Conservation (phyloP, 1,140 invertebrate species). For the Apocrypta bakeri region DNA sequence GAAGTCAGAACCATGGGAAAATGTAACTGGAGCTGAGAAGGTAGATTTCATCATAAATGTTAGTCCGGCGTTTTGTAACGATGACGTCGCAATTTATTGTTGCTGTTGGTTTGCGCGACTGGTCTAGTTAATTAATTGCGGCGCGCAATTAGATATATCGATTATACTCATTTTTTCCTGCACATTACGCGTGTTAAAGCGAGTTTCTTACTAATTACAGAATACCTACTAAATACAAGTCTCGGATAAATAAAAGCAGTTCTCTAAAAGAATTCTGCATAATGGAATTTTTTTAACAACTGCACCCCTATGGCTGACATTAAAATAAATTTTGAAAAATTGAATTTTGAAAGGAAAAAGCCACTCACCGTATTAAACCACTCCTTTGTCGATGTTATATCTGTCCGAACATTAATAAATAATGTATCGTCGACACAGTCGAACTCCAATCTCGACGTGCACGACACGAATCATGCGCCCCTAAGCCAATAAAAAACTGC, state of each 20-base stretch:
- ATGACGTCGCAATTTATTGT: constrained; percentile 25
- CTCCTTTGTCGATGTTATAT: too few species aligned
- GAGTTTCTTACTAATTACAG: too few species aligned
- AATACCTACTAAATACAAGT: too few species aligned
- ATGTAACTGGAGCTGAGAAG: constrained; percentile 3
- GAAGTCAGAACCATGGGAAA: constrained; percentile 23
- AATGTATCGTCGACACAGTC: background rate
- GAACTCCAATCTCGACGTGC: too few species aligned
- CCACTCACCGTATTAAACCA: too few species aligned
- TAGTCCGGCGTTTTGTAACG: constrained; percentile 26
- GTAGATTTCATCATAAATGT: background rate
- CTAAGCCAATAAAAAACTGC: background rate
- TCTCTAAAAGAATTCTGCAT: too few species aligned
- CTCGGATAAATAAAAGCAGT: too few species aligned
- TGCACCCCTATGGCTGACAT: too few species aligned
- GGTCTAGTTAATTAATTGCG: constrained; percentile 17
- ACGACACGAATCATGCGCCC: background rate
- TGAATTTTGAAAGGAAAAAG: too few species aligned
- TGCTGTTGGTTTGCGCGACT: background rate
- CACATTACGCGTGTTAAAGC: too few species aligned
- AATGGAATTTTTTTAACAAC: too few species aligned
- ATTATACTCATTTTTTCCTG: background rate
- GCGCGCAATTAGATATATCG: background rate
- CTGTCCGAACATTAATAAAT: background rate
- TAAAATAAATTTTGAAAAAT: background rate